These are phyloP conservation scores for Argynnis bischoffii DNA, from an alignment of 2,888 invertebrate species.

Conservation along the genomic window DNA sequence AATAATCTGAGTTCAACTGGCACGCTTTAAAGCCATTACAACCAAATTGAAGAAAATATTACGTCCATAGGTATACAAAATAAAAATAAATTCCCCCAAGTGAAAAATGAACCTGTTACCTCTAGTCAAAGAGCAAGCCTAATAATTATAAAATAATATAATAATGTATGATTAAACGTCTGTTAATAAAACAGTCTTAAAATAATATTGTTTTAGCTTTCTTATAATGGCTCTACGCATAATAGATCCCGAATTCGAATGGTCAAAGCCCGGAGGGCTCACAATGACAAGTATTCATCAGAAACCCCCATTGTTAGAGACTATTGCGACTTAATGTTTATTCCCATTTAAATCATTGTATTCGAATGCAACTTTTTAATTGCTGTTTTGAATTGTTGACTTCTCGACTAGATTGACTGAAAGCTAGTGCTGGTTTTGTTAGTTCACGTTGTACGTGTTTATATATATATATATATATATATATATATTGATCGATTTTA, in stretches of 20 bases:
- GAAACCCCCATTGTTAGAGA: conserved; percentile 29
- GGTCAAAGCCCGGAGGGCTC: conserved; percentile 25
- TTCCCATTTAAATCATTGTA: conserved; percentile 30
- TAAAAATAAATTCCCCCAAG: too few species aligned
- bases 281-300: conserved; percentile 13
- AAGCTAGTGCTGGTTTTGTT: background rate
- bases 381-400: conserved; percentile 31
- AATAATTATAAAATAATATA: too few species aligned
- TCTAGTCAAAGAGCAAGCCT: too few species aligned
- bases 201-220: conserved; percentile 30
- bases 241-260: conserved; percentile 34
- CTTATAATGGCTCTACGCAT: conserved; percentile 32
- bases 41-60: too few species aligned
- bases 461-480: too few species aligned
- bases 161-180: too few species aligned
- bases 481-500: too few species aligned
- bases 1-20: too few species aligned
- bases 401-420: conserved; percentile 21
- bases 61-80: too few species aligned
- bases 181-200: background rate
- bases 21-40: too few species aligned
- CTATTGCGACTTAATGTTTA: conserved; percentile 24
- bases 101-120: too few species aligned
- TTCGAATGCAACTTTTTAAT: conserved; percentile 29
- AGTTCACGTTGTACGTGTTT: too few species aligned